These are phyloP conservation scores for Pseudomyrmex flavicornis DNA, from an alignment of 1,140 invertebrate species.

Conservation along the genomic window DNA sequence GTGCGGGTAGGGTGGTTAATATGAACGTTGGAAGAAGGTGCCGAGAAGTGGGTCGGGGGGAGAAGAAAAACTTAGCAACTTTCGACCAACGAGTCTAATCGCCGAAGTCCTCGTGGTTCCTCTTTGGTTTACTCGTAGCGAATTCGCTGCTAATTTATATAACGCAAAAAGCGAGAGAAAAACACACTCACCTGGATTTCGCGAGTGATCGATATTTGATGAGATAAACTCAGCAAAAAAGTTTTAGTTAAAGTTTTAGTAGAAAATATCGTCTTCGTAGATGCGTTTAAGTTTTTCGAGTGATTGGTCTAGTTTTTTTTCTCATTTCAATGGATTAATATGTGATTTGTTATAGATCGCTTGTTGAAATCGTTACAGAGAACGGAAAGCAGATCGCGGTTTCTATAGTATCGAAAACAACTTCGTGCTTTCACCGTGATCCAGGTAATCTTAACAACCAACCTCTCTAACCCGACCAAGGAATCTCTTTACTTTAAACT, in stretches of 20 bases:
- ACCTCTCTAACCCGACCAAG: conserved; percentile 40
- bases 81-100: conserved; percentile 71
- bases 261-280: not conserved
- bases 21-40: conserved; percentile 65
- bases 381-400: conserved; percentile 59
- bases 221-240: not conserved
- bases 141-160: conserved; percentile 67
- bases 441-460: conserved; percentile 61
- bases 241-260: not conserved
- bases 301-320: conserved; percentile 8
- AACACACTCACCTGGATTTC: conserved; percentile 8
- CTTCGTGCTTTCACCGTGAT: conserved; percentile 62
- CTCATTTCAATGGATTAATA: conserved; percentile 21
- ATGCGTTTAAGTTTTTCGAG: not conserved
- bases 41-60: conserved; percentile 42
- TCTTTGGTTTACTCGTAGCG: conserved; percentile 39
- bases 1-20: conserved; percentile 55
- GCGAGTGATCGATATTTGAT: conserved; percentile 55
- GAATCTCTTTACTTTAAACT: conserved; percentile 54
- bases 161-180: conserved; percentile 41
- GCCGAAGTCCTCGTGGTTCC: conserved; percentile 59
- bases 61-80: conserved; percentile 68
- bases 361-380: conserved; percentile 55
- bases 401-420: conserved; percentile 44
- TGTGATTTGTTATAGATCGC: conserved; percentile 1